A percentile compares a stretch with the other conserved stretches of the same genome.
phyloP scores from a whole-genome alignment of 1,140 invertebrate genomes.

The Pseudomyrmex flavicornis region DNA sequence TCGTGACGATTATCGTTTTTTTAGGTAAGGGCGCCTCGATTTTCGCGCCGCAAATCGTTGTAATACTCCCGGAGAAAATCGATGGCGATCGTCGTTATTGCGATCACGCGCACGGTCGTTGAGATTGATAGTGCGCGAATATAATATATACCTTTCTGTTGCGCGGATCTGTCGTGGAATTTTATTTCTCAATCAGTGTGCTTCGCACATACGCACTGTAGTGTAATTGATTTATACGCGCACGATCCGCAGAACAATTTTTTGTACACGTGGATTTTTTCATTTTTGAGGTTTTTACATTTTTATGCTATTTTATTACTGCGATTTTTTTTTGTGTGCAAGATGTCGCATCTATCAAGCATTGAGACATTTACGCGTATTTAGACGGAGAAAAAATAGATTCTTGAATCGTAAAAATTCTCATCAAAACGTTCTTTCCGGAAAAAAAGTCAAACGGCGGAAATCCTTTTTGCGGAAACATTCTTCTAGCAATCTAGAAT shows the following conservation, averaged over 20 bases:
- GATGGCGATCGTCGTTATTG: background rate
- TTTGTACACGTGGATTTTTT: background rate
- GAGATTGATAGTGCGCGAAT: background rate
- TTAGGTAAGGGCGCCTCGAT: slow-evolving; percentile 77
- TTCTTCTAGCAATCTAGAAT: background rate
- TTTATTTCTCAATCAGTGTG: background rate
- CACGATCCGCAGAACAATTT: background rate
- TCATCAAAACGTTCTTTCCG: too few species aligned
- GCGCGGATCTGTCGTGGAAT: background rate
- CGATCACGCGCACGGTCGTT: background rate
- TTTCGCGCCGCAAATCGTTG: slow-evolving; percentile 21
- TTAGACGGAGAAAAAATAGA: too few species aligned
- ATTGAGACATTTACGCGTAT: background rate
- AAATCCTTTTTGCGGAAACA: background rate
- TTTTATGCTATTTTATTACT: background rate
- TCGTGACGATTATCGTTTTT: slow-evolving; percentile 72
- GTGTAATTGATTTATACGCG: too few species aligned
- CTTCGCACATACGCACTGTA: background rate
- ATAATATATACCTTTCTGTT: background rate
- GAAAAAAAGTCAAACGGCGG: background rate
- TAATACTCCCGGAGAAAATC: background rate
- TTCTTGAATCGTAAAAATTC: too few species aligned
- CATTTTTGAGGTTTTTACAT: too few species aligned
- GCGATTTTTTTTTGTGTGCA: background rate
- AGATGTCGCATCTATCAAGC: background rate